Evolutionary conservation across 2,113 vertebrate species (phyloP).

Genomic region (Crotalus horridus): DNA sequence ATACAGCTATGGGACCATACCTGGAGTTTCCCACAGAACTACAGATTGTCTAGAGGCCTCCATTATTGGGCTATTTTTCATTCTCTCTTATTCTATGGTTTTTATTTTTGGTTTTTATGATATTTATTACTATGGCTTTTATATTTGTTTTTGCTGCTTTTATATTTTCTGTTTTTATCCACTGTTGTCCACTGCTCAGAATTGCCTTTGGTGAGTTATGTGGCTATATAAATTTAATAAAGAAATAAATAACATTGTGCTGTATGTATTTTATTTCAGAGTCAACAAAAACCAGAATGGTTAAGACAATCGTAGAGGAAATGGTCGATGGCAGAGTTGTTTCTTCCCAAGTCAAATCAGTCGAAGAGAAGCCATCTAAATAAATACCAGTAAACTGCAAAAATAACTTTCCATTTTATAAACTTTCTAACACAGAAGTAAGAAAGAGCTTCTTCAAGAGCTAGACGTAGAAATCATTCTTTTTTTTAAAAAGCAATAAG

Average conservation of each 20-base stretch:
- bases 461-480: slow-evolving; percentile 14
- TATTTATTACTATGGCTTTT: not conserved
- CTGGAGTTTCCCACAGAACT: not conserved
- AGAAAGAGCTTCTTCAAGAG: not conserved
- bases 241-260: not conserved
- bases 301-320: slow-evolving; percentile 63
- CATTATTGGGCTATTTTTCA: not conserved
- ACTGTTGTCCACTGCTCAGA: not conserved
- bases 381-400: slow-evolving; percentile 33
- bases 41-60: not conserved
- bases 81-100: not conserved
- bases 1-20: not conserved
- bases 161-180: not conserved
- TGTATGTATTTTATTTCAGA: slow-evolving; percentile 45
- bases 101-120: not conserved
- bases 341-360: slow-evolving; percentile 57
- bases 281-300: slow-evolving; percentile 53
- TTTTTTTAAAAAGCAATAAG: not conserved
- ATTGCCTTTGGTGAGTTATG: not conserved
- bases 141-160: not conserved
- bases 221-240: not conserved
- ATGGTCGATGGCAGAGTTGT: slow-evolving; percentile 59
- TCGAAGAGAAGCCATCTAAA: slow-evolving; percentile 57
- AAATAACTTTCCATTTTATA: slow-evolving; percentile 40
- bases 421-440: not conserved